These are phyloP conservation scores for Lerema accius DNA, from an alignment of 1,140 invertebrate species.

Conservation along the genomic window DNA sequence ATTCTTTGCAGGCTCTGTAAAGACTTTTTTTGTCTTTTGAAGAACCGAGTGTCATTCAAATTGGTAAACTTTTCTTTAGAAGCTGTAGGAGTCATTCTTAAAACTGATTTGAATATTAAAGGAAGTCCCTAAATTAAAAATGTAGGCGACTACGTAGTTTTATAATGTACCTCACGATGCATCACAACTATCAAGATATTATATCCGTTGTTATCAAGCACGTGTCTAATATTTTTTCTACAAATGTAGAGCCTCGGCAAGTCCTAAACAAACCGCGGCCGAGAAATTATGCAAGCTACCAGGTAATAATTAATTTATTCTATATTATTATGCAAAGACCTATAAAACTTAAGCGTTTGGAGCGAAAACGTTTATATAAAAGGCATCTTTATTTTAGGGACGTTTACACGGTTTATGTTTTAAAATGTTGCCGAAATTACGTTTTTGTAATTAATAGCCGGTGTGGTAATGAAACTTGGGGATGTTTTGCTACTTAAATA, in stretches of 20 bases:
- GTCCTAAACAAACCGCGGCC: conserved; percentile 43
- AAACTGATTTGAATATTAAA: too few species aligned
- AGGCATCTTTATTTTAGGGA: conserved; percentile 22
- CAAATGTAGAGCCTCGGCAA: conserved; percentile 19
- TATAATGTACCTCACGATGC: too few species aligned
- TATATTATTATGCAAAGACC: conserved; percentile 43
- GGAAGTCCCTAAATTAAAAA: too few species aligned
- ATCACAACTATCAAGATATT: too few species aligned
- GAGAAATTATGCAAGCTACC: conserved; percentile 47
- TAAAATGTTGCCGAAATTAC: conserved; percentile 26
- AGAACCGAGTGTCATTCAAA: too few species aligned
- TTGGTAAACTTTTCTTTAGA: too few species aligned
- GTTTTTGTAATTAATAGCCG: conserved; percentile 19
- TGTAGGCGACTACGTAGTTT: too few species aligned
- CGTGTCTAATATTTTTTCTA: conserved; percentile 4
- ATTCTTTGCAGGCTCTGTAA: too few species aligned
- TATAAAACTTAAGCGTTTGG: conserved; percentile 33
- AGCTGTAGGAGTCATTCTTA: too few species aligned
- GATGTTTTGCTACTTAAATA: conserved; percentile 4
- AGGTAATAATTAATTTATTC: conserved; percentile 55
- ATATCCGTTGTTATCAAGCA: too few species aligned
- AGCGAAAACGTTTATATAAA: conserved; percentile 13
- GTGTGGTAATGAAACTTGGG: conserved; percentile 19
- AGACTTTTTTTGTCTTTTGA: too few species aligned
- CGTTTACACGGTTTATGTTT: conserved; percentile 8